These are phyloP conservation scores for Trematomus bernacchii DNA, from an alignment of 2,797 vertebrate genomes.

Conservation along the genomic window DNA sequence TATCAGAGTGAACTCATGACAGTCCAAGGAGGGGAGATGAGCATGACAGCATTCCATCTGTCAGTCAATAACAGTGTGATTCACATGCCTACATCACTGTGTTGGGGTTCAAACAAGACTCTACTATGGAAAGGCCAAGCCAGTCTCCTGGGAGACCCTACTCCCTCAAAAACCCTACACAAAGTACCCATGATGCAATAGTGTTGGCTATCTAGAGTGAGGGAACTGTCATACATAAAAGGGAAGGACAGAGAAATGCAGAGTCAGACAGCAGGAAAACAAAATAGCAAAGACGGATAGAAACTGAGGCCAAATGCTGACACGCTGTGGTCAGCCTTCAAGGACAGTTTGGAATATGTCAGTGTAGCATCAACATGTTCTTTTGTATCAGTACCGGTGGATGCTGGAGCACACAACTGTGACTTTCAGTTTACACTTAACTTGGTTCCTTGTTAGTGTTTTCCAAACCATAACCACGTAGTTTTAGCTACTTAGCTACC, in stretches of 20 bases:
- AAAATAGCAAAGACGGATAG: background rate
- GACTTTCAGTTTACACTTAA: background rate
- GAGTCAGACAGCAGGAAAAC: background rate
- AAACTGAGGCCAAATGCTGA: background rate
- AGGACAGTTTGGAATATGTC: background rate
- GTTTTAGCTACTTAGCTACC: background rate
- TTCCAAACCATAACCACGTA: background rate
- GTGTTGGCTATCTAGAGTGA: background rate
- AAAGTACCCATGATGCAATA: background rate
- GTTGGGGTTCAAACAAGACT: slow-evolving; percentile 5
- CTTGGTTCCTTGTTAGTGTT: background rate
- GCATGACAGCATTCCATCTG: no score
- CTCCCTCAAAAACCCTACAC: background rate
- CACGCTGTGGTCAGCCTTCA: background rate
- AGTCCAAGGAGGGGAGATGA: background rate
- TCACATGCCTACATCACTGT: background rate
- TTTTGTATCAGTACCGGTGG: background rate
- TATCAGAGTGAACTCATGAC: background rate
- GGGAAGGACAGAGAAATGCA: background rate
- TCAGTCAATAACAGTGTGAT: background rate
- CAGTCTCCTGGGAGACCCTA: background rate
- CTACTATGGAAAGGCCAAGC: rapidly evolving
- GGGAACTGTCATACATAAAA: background rate
- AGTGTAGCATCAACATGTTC: background rate
- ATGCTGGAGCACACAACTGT: background rate